Conservation (phyloP, 2,888 invertebrate genomes). For the Acleris literana region DNA sequence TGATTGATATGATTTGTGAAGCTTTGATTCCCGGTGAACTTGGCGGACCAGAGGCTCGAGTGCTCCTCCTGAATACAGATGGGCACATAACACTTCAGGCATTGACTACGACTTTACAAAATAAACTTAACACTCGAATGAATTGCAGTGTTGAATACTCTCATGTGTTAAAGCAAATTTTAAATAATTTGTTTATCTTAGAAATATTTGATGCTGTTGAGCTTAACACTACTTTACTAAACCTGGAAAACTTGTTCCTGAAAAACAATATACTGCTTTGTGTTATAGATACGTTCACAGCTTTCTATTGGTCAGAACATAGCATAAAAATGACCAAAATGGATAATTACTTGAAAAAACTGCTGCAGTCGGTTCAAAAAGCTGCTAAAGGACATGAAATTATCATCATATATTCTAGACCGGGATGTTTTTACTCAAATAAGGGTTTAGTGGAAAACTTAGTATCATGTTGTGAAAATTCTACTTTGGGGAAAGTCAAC, state of each 20-base stretch:
- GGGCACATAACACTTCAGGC: conserved; percentile 64
- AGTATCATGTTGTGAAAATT: conserved; percentile 50
- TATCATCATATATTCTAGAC: conserved; percentile 79
- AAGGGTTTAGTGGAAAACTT: conserved; percentile 57
- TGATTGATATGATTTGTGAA: conserved; percentile 66
- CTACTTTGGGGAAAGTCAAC: conserved; percentile 57
- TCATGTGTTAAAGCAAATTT: conserved; percentile 43
- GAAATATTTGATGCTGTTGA: conserved; percentile 72
- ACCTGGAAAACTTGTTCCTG: conserved; percentile 68
- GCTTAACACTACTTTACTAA: conserved; percentile 68
- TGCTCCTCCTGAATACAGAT: conserved; percentile 71
- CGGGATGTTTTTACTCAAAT: conserved; percentile 75
- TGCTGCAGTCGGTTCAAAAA: conserved; percentile 68
- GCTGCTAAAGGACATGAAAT: conserved; percentile 77
- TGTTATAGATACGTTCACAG: conserved; percentile 71
- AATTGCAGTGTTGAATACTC: conserved; percentile 41
- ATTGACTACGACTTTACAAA: conserved; percentile 48
- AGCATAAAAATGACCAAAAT: conserved; percentile 72
- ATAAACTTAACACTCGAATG: conserved; percentile 42
- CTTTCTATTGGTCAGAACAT: conserved; percentile 82
- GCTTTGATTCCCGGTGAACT: conserved; percentile 54
- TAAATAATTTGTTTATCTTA: conserved; percentile 59
- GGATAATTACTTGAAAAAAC: conserved; percentile 76
- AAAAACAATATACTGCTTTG: conserved; percentile 68
- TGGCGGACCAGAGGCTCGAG: conserved; percentile 58